Evolutionary conservation across 2,888 invertebrate species (phyloP), one percentile per base, ranked within the genome.

Genomic region (Stenolophus ochropezus): DNA sequence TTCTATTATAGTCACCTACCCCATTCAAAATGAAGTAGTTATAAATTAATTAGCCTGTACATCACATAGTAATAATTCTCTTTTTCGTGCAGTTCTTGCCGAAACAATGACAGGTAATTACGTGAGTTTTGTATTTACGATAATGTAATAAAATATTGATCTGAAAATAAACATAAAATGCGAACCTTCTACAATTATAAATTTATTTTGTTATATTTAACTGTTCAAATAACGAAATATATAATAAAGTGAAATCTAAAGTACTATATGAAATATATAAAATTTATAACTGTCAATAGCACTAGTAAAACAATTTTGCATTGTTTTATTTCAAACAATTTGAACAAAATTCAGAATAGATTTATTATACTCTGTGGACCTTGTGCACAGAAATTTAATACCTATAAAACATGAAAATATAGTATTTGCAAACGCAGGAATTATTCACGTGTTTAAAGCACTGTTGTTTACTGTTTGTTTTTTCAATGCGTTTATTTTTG

Each of bases 351-450:
- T 14, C 20, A 20, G 18, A 18, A 18, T 53, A 53, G 20, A 56
- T 56, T 69, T 69, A 69, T 69, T 27, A 27, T 47, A 3, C 14
- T 16, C 16, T 4, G 4, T 69, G 69, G 16, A 14, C 33, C 47
- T 69, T 69, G 16, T 42, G 27, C 6, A 42, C 69, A 69, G 27
- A 33, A 42, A 69, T 69, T 69, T 69, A 69, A 69, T 69, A 69
- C 8, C 20, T 33, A 69, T 33, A 33, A 42, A 69, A 69, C 56
- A 18, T 6, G 21, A 21, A 56, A 56, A 56, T 56, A 56, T 21
- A 18, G 20, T 56, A 56, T 56, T 56, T 56, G 21, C 56, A 20
- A 20, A 56, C 56, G 20, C 6, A 18, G 11, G 20, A 18, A 56
- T 56, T 56, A 56, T 56, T 21, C 18, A 56, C 56, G 56, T 56